These are phyloP conservation scores for Tupiocoris notatus DNA, from an alignment of 2,888 invertebrate species.

Conservation along the genomic window DNA sequence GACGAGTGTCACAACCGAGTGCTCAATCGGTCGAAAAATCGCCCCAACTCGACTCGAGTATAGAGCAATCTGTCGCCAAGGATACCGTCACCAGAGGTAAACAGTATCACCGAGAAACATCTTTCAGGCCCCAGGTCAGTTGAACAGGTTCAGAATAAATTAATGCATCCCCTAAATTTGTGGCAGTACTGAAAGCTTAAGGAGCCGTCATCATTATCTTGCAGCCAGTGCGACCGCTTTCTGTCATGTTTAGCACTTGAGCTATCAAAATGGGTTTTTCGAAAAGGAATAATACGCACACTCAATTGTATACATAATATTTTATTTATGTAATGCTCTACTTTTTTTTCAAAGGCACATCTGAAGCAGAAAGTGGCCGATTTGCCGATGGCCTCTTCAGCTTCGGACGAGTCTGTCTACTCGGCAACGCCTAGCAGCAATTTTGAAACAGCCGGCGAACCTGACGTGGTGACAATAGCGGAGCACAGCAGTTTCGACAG, in stretches of 20 bases:
- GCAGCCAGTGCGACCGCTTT: too few relatives aligned
- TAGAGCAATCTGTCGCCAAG: constrained; percentile 36
- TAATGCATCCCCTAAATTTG: too few relatives aligned
- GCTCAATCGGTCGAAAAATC: constrained; percentile 15
- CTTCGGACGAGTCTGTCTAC: background rate
- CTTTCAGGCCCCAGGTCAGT: constrained; percentile 4
- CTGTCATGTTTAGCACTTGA: too few relatives aligned
- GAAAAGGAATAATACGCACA: too few relatives aligned
- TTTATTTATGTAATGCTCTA: too few relatives aligned
- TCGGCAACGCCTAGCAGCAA: background rate
- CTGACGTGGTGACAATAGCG: background rate
- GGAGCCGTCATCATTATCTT: too few relatives aligned
- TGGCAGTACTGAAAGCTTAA: too few relatives aligned
- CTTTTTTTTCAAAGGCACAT: background rate
- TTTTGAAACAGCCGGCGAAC: background rate
- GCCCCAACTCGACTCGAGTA: constrained; percentile 42
- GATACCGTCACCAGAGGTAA: constrained; percentile 31
- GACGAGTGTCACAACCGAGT: constrained; percentile 25
- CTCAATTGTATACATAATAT: too few relatives aligned
- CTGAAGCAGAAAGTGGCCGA: background rate
- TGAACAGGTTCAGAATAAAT: too few relatives aligned
- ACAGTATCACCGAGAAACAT: constrained; percentile 31
- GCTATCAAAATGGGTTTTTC: too few relatives aligned
- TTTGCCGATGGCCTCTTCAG: background rate
- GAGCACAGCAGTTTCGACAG: constrained; percentile 7